These are phyloP conservation scores for Camarhynchus parvulus DNA, from an alignment of 2,113 vertebrate genomes.

Conservation along the genomic window DNA sequence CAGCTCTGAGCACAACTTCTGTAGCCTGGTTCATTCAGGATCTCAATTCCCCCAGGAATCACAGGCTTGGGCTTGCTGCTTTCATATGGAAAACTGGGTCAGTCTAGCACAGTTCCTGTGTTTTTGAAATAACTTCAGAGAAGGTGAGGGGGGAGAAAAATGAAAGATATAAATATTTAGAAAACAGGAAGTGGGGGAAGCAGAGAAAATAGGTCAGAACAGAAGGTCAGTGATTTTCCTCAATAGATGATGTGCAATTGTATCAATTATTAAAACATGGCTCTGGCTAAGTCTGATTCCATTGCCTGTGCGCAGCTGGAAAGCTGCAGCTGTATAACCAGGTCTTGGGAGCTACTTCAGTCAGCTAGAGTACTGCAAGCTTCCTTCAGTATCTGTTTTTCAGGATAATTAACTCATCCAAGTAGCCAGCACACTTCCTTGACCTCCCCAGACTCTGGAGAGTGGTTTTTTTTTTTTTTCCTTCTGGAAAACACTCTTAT, in stretches of 20 bases:
- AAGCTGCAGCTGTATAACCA: neutral
- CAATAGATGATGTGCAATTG: neutral
- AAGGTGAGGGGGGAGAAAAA: neutral
- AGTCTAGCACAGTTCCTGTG: neutral
- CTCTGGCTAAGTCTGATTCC: neutral
- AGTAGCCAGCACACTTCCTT: neutral
- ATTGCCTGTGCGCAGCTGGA: neutral
- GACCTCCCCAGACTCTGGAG: neutral
- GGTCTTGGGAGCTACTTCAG: neutral
- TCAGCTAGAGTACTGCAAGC: neutral
- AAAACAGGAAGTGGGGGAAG: neutral
- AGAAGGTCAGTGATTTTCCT: neutral
- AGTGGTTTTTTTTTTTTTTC: too few species aligned
- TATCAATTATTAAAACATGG: conserved; percentile 1
- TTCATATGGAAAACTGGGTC: conserved; percentile 13
- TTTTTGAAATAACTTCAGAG: neutral
- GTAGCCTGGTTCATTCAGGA: conserved; percentile 23
- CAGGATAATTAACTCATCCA: neutral
- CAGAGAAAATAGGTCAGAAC: neutral
- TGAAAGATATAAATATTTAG: neutral
- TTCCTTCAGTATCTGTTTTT: neutral
- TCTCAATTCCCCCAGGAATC: neutral
- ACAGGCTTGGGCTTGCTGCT: neutral
- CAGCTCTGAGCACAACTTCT: neutral
- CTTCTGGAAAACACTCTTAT: neutral